Base-by-base conservation (phyloP, 2,113 vertebrate species). In the Microcebus jonahi region DNA sequence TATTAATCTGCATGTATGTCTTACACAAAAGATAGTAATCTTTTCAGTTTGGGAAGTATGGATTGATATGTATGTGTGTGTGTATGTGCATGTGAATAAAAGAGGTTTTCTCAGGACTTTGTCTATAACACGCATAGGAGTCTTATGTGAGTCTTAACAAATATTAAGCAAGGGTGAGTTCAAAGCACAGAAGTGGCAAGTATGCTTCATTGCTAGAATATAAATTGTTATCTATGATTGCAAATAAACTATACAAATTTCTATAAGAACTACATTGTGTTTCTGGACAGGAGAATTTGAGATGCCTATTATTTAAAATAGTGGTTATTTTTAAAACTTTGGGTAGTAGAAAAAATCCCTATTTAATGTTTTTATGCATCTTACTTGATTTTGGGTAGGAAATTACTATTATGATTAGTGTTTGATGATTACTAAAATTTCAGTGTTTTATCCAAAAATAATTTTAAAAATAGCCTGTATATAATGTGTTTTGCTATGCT, bases 1-100 rank as follows among this genome's bases (percentile, higher is more conserved):
- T 98, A 55, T 98, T 99, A 98, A 94, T 94, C 97, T 77, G 96
- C 97, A 98, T 97, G 82, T 97, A 86, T 95, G 95, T 96, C 96
- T 10, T 96, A 92, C 55, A 96, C 92, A 96, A 91, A 96, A 94
- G 95, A 98, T 94, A 91, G 53, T 96, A 92, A 82, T 94, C 57
- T 73, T 81, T 95, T 95, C 96, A 97, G 83, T 98, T 97, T 96
- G 94, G 77, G 80, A 96, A 88, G 82, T 88, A 42, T 93, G 70
- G 95, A 80, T 84, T 94, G 25, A 23, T 95, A 57, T 65, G 1
- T 70, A 29, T 27, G 96, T 75, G 81, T 95, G 63, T 95, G 76
- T 81, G 3, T 65, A 21, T 21, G 63, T 65, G 34, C 11, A 95
- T 76, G 77, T 94, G 95, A 87, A 96, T 89, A 95, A 92, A 97